Evolutionary conservation across 2,888 invertebrate species (phyloP), one percentile per base, ranked within the genome.

Genomic region (Amblyjoppa proteus): DNA sequence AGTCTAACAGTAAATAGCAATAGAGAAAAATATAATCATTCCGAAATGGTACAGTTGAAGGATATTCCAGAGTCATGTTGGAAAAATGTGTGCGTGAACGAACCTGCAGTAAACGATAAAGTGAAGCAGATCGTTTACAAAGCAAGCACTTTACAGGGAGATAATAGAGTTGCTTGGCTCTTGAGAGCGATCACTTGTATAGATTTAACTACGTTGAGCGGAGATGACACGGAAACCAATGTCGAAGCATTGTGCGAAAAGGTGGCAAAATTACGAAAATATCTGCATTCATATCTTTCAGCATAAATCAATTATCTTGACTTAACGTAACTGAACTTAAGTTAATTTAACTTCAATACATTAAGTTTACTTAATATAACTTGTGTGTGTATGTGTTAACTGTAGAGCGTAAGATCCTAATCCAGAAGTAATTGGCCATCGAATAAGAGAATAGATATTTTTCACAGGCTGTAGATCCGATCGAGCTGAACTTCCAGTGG

Each of bases 151-250:
- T 61, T 94, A 25, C 81, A 88, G 28, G 88, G 94, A 77, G 92
- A 95, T 45, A 95, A 96, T 92, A 96, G 96, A 93, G 95, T 96
- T 58, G 96, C 96, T 13, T 98, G 97, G 97, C 95, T 99, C 16
- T 91, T 98, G 34, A 96, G 97, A 92, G 97, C 98, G 0, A 95
- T 99, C 7, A 96, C 97, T 49, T 96, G 97, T 81, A 98, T 99
- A 87, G 99, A 99, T 94, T 95, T 99, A 88, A 99, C 99, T 0
- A 99, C 99, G 2, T 95, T 99, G 74, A 96, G 97, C 71, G 98
- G 98, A 56, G 97, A 97, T 94, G 97, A 97, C 92, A 97, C 97
- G 0, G 92, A 94, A 9, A 95, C 96, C 16, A 98, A 97, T 95
- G 97, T 99, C 0, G 94, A 96, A 31, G 95, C 97, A 75, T 95